Base-by-base conservation (phyloP, 2,113 vertebrate species). In the Neodon shergylaensis region DNA sequence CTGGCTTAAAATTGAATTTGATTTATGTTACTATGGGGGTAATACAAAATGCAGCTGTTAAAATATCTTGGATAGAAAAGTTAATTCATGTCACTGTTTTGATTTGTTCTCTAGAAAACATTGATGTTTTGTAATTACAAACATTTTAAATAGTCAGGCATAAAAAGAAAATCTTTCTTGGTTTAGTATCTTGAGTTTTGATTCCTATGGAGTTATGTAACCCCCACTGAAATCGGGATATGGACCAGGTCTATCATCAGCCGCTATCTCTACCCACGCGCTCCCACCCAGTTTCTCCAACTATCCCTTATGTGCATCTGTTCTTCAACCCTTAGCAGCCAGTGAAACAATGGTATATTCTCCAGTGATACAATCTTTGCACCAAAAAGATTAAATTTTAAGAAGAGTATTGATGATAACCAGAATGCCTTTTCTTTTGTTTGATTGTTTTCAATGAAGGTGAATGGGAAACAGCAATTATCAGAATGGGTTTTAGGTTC, bases 361-460 rank as follows among this genome's bases (percentile, higher is more conserved):
- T 86, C 42, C 14, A 24, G 7, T 36, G 19, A n/a, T 70, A 87
- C 65, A 52, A 12, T 24, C 9, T 49, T 70, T 87, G 65, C 21
- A 28, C 42, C 74, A 90, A 87, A 94, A 97, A 42, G 4, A 87
- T 63, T 84, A 82, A 39, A 91, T 94, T 95, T 93, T 88, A 91
- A 83, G 68, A 73, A 44, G 13, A 11, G 5, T n/a, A 5, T 82
- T 92, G 81, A 31, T 96, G 24, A 42, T 93, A 47, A 61, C 92
- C 36, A 81, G 26, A 52, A 42, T 39, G 36, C 33, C 10, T 88
- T 81, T 36, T 79, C 28, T 79, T 47, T 70, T 87, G 12, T 70
- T 72, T 72, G 28, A 14, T 63, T 72, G 72, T 90, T 14, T 58
- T 0, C 47, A 21, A 14, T 76, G 33, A 85, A 92, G 77, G 33